Evolutionary conservation across 2,113 vertebrate genomes (phyloP).

Genomic region (Nipponia nippon): DNA sequence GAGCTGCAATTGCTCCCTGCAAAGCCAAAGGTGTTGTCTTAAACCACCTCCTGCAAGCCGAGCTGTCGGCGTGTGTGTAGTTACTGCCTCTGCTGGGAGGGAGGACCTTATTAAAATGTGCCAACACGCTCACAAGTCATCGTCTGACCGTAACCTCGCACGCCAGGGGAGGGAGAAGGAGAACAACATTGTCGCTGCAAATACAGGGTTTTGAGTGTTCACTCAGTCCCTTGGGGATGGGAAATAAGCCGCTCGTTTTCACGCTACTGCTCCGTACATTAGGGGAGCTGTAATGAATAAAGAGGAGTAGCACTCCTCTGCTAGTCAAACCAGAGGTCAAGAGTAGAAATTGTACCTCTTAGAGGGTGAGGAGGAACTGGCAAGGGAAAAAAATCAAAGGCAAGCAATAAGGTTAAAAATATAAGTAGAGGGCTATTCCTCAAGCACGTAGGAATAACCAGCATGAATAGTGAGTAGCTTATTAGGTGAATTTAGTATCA

Average conservation of each 20-base stretch:
- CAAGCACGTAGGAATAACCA: not conserved
- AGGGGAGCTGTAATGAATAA: not conserved
- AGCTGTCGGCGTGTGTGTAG: not conserved
- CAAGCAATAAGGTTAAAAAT: not conserved
- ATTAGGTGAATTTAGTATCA: not conserved
- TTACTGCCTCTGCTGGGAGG: not conserved
- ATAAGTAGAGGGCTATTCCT: not conserved
- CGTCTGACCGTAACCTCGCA: fast-evolving
- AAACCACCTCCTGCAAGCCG: not conserved
- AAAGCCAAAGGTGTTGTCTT: not conserved
- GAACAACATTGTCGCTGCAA: not conserved
- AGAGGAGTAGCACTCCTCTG: not conserved
- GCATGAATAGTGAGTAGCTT: not conserved
- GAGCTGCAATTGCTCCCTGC: not conserved
- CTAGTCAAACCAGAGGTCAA: not conserved
- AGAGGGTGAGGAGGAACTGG: not conserved
- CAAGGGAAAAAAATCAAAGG: not conserved
- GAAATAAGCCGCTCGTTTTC: not conserved
- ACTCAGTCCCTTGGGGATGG: not conserved
- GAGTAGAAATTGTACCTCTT: not conserved
- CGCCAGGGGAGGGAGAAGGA: fast-evolving
- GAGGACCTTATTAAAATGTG: not conserved
- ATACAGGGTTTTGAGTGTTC: not conserved
- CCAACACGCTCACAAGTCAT: not conserved
- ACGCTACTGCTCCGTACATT: fast-evolving